Base-by-base conservation (phyloP, 2,113 vertebrate genomes). In the Thamnophis sirtalis region DNA sequence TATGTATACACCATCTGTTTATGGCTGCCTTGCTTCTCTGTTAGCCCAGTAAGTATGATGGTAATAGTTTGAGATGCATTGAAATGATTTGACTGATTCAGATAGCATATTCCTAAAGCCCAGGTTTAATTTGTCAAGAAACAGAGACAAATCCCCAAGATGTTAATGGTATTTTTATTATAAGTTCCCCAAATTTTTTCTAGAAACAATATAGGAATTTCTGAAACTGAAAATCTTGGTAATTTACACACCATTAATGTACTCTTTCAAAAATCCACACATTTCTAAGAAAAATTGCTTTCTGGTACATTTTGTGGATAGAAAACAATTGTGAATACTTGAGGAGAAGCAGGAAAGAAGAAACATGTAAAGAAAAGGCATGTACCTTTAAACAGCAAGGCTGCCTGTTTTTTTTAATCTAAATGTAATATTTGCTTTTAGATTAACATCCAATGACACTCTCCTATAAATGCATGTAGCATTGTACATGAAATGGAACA, bases 1-100 rank as follows among this genome's bases (percentile, higher is more conserved):
- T 97, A 99, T 99, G 99, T 99, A 99, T 94, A 99, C 99, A 0
- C 98, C 99, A 1, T 99, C 99, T 2, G 99, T 99, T 50, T 99
- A 99, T 0, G 99, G 99, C 95, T 99, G 98, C 96, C 98, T 99
- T 94, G 98, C 98, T 19, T 99, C 99, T 10, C 95, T 99, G 90
- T 95, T 99, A 8, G 98, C 98, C 80, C 98, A 98, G 99, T 99
- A 97, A 95, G 99, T 98, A 87, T 91, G 33, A 85, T 80, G 92
- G 19, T 15, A 9, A 26, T 11, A 63, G 7, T 56, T 60, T 60
- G 73, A 55, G 49, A 33, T 87, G 3, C 54, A 43, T 51, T 88
- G 38, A 53, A 91, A 58, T 85, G 15, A 49, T 73, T 24, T 89
- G 48, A 60, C 53, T 53, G 5, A 84, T 24, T 91, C 17, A 11